A percentile compares a stretch with the other conserved stretches of the same genome.
These are phyloP conservation scores for Drosophila nigromelanica DNA, from an alignment of 1,140 invertebrate species.

Conservation along the genomic window DNA sequence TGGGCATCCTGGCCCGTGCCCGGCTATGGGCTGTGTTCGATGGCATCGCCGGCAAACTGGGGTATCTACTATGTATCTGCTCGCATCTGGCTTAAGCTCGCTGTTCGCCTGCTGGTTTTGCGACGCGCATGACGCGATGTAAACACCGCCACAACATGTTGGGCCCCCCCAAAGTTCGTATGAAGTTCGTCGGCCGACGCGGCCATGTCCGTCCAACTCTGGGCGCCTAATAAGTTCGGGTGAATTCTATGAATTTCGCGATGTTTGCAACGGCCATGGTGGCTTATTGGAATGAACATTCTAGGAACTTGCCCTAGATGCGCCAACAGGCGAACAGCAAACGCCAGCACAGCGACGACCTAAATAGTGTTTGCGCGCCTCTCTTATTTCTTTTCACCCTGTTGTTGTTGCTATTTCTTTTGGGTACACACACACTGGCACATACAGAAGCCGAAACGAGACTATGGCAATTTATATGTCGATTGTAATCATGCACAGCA, in stretches of 20 bases:
- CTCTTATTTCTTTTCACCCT: conserved; percentile 9
- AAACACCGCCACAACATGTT: conserved; percentile 62
- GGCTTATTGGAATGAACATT: conserved; percentile 82
- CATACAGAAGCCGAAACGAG: conserved; percentile 22
- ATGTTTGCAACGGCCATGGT: conserved; percentile 68
- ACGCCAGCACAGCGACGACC: conserved; percentile 41
- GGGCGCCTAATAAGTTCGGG: conserved; percentile 75
- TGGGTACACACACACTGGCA: not conserved
- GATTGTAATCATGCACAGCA: conserved; percentile 24
- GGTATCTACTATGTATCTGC: not conserved
- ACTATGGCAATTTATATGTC: conserved; percentile 18
- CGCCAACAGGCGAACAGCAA: conserved; percentile 67
- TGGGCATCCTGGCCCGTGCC: conserved; percentile 45
- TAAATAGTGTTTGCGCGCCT: conserved; percentile 39
- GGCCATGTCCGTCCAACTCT: conserved; percentile 20
- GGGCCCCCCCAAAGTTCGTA: conserved; percentile 11
- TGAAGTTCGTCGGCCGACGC: conserved; percentile 14
- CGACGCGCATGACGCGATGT: conserved; percentile 82
- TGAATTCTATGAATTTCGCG: conserved; percentile 82
- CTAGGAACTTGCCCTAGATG: conserved; percentile 84
- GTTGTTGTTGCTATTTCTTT: conserved; percentile 11
- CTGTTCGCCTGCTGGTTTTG: conserved; percentile 66
- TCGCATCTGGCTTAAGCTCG: conserved; percentile 14
- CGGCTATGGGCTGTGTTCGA: conserved; percentile 23
- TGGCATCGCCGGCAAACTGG: not conserved